These are phyloP conservation scores for Clunio marinus DNA, from an alignment of 2,888 invertebrate genomes.

Conservation along the genomic window DNA sequence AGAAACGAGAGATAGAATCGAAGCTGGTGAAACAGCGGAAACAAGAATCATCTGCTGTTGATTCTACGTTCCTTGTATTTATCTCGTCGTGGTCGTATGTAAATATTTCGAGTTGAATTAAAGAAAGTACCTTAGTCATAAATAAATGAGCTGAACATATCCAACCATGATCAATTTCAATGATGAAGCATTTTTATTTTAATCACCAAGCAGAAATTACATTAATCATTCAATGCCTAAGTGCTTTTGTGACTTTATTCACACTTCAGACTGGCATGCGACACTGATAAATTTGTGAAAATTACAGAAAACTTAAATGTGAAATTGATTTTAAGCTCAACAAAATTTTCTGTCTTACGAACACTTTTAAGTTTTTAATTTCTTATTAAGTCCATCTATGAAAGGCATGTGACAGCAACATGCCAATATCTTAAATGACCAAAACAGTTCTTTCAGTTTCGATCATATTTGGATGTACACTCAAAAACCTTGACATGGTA, in stretches of 20 bases:
- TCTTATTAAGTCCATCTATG: too few species aligned
- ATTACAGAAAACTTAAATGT: too few species aligned
- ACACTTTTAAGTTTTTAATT: too few species aligned
- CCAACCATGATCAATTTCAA: background rate
- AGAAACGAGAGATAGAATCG: background rate
- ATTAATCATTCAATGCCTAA: too few species aligned
- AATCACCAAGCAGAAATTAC: too few species aligned
- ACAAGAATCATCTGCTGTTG: background rate
- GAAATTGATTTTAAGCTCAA: too few species aligned
- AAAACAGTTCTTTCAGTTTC: background rate
- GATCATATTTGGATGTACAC: background rate
- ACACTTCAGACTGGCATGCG: too few species aligned
- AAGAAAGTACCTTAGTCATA: background rate
- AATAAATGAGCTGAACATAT: too few species aligned
- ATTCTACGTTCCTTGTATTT: background rate
- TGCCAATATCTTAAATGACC: background rate
- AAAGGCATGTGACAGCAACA: background rate
- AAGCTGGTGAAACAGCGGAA: background rate
- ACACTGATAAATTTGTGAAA: too few species aligned
- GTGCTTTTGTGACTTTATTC: too few species aligned
- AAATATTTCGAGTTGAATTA: background rate
- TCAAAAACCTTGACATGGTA: conserved; percentile 1
- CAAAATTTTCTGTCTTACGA: too few species aligned
- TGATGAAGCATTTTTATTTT: background rate
- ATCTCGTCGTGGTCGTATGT: background rate